phyloP scores from a whole-genome alignment of 1,140 invertebrate species.

The Acromyrmex heyeri region DNA sequence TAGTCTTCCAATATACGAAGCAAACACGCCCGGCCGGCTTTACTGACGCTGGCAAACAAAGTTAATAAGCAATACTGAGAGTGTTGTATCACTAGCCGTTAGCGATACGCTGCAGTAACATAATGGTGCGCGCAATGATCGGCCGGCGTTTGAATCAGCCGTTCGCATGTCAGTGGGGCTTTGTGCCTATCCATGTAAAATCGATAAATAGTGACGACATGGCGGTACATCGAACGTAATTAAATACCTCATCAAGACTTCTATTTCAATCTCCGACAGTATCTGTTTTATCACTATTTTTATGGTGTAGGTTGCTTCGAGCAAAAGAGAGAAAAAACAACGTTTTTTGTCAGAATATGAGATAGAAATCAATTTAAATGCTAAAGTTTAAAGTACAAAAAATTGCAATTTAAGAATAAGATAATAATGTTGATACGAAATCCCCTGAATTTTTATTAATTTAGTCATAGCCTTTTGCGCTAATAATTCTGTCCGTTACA shows the following conservation, averaged over 20 bases:
- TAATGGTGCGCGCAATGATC: conserved; percentile 82
- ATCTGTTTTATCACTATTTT: neutral
- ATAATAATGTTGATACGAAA: neutral
- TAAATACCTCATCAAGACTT: neutral
- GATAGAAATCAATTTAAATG: conserved; percentile 19
- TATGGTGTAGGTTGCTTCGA: neutral
- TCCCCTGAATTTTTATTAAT: neutral
- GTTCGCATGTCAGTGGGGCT: conserved; percentile 67
- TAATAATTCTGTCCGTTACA: neutral
- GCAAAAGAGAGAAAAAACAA: neutral
- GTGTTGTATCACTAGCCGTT: conserved; percentile 72
- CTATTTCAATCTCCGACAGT: neutral
- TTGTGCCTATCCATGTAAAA: conserved; percentile 57
- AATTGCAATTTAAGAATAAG: neutral
- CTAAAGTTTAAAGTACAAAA: neutral
- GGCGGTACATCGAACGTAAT: conserved; percentile 20
- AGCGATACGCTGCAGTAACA: conserved; percentile 74
- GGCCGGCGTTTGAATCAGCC: conserved; percentile 56
- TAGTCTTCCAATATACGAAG: conserved; percentile 77
- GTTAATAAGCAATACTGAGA: conserved; percentile 84
- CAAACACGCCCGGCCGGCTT: conserved; percentile 42
- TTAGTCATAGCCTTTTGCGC: neutral
- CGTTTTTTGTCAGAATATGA: neutral
- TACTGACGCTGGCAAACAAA: conserved; percentile 78
- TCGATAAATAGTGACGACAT: conserved; percentile 38